Percentiles rank a stretch among this genome's conserved stretches.
phyloP scores from a whole-genome alignment of 2,113 vertebrate species.

The Prunella fulvescens region DNA sequence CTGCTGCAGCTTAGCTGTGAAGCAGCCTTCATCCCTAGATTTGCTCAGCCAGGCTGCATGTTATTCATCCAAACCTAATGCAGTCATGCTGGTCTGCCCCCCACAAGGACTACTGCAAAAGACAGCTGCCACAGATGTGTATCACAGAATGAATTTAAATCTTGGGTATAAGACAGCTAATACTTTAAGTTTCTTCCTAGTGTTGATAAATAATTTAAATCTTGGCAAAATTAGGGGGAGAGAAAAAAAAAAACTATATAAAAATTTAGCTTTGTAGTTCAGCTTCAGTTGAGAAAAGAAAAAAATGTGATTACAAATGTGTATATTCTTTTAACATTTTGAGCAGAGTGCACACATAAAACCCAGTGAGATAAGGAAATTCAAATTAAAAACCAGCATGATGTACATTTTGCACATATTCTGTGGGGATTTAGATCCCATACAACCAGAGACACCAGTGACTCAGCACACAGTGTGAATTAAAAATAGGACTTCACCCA shows the following conservation, averaged over 20 bases:
- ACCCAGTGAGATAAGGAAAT: not conserved
- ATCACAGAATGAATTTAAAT: too few relatives aligned
- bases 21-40: not conserved
- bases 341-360: not conserved
- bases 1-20: not conserved
- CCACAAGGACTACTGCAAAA: not conserved
- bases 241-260: not conserved
- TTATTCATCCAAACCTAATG: not conserved
- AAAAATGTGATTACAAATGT: not conserved
- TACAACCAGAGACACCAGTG: not conserved
- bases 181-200: not conserved
- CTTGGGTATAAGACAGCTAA: not conserved
- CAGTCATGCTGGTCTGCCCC: not conserved
- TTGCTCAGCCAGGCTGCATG: not conserved
- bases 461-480: not conserved
- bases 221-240: not conserved
- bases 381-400: not conserved
- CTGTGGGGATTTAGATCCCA: not conserved
- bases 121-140: not conserved
- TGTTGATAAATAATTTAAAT: not conserved
- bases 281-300: not conserved
- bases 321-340: not conserved
- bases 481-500: not conserved
- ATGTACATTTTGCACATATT: not conserved
- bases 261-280: not conserved